A percentile compares a stretch with the other conserved stretches of the same genome.
Evolutionary conservation across 2,888 invertebrate genomes (phyloP).

Genomic region (Quadroppia sp.): DNA sequence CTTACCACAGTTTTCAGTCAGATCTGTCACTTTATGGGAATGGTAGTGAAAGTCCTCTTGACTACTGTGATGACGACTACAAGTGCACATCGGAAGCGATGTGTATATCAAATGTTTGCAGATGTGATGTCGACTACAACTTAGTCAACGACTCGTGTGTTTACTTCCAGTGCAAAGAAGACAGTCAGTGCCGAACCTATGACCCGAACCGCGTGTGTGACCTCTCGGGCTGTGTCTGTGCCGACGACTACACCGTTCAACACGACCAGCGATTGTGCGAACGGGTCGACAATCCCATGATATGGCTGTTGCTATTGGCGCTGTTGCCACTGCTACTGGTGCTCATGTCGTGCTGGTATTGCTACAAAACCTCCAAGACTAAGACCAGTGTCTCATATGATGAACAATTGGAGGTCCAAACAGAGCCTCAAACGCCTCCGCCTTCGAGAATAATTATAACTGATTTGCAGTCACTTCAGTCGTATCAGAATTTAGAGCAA

Average conservation of each 20-base stretch:
- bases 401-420: not conserved
- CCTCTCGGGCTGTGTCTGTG: not conserved
- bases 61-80: not conserved
- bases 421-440: not conserved
- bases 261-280: not conserved
- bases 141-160: not conserved
- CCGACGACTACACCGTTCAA: not conserved
- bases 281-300: not conserved
- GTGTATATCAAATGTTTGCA: not conserved
- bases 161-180: not conserved
- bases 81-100: not conserved
- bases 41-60: too few species aligned
- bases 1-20: too few species aligned
- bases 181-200: not conserved
- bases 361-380: conserved; percentile 3
- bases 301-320: conserved; percentile 27
- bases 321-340: not conserved
- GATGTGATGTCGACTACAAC: conserved; percentile 1
- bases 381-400: not conserved
- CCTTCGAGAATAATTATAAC: not conserved
- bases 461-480: conserved; percentile 5
- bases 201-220: conserved; percentile 4
- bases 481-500: not conserved
- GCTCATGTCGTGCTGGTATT: conserved; percentile 23
- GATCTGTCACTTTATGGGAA: too few species aligned